Conservation (phyloP, 1,140 invertebrate species). For the Manduca sexta region DNA sequence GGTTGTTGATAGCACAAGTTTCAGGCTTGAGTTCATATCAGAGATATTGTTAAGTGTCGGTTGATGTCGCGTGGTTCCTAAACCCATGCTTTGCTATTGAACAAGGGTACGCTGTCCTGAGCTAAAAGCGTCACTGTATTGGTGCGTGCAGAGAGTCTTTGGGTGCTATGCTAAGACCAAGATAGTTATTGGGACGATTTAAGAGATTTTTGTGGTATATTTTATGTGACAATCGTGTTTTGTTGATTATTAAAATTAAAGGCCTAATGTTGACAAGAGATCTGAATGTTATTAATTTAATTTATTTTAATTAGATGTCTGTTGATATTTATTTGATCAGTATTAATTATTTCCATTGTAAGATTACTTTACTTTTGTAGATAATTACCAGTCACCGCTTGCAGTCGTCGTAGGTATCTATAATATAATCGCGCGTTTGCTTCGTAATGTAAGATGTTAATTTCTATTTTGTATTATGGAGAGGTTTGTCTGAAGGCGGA, state of each 20-base stretch:
- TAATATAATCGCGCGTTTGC: background rate
- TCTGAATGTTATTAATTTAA: too few relatives aligned
- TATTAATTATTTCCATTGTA: slow-evolving; percentile 2
- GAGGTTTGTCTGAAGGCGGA: too few relatives aligned
- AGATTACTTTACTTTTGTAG: too few relatives aligned
- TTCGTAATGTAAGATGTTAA: background rate
- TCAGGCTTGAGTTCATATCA: too few relatives aligned
- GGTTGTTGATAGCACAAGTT: too few relatives aligned
- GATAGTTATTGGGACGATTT: slow-evolving; percentile 24
- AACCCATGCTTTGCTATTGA: slow-evolving; percentile 5
- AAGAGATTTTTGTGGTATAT: background rate
- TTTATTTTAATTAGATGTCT: slow-evolving; percentile 3
- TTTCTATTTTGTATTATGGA: too few relatives aligned
- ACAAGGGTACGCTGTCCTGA: background rate
- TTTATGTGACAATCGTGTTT: background rate
- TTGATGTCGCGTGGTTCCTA: background rate
- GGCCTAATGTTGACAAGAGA: too few relatives aligned
- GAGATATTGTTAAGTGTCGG: too few relatives aligned
- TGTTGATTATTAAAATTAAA: too few relatives aligned
- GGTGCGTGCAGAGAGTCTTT: slow-evolving; percentile 16
- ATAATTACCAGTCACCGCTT: too few relatives aligned
- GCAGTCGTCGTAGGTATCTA: too few relatives aligned
- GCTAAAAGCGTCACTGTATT: background rate
- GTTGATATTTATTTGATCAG: slow-evolving; percentile 8
- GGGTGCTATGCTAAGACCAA: slow-evolving; percentile 59